Evolutionary conservation across 2,113 vertebrate species (phyloP).

Genomic region (Heteronetta atricapilla): DNA sequence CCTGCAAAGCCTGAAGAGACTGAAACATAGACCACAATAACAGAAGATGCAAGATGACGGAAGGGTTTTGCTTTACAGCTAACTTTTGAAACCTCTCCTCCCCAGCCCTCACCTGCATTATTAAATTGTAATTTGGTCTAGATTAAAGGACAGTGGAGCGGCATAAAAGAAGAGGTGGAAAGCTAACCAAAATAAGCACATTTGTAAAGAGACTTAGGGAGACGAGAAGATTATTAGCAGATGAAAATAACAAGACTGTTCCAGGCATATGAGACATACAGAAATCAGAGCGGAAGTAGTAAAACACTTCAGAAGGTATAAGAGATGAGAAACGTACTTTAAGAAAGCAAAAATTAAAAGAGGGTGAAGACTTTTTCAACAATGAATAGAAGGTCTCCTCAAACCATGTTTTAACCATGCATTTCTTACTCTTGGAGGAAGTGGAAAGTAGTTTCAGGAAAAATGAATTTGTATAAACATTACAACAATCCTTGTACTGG

Average conservation of each 20-base stretch:
- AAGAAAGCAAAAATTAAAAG: not conserved
- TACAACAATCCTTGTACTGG: not conserved
- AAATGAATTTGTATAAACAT: not conserved
- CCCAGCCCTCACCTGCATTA: conserved; percentile 24
- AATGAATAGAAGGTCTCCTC: not conserved
- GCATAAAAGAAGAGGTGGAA: conserved; percentile 25
- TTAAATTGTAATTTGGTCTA: conserved; percentile 21
- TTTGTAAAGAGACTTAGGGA: conserved; percentile 1
- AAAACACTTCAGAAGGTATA: not conserved
- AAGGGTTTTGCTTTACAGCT: conserved; percentile 4
- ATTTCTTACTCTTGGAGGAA: conserved; percentile 14
- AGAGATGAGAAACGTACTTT: not conserved
- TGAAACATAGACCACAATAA: not conserved
- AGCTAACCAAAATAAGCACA: conserved; percentile 41
- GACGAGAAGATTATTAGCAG: not conserved
- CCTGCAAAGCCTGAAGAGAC: not conserved
- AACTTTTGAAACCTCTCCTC: conserved; percentile 17
- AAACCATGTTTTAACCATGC: not conserved
- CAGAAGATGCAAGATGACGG: not conserved
- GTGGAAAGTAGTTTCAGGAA: not conserved
- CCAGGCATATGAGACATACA: not conserved
- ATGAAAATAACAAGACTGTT: not conserved
- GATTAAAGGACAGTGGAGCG: conserved; percentile 46
- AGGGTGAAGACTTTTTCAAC: not conserved
- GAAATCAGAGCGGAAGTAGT: not conserved